Percentiles rank a stretch among this genome's conserved stretches.
Evolutionary conservation across 2,888 invertebrate genomes (phyloP).

Genomic region (Dynastes hyllus): DNA sequence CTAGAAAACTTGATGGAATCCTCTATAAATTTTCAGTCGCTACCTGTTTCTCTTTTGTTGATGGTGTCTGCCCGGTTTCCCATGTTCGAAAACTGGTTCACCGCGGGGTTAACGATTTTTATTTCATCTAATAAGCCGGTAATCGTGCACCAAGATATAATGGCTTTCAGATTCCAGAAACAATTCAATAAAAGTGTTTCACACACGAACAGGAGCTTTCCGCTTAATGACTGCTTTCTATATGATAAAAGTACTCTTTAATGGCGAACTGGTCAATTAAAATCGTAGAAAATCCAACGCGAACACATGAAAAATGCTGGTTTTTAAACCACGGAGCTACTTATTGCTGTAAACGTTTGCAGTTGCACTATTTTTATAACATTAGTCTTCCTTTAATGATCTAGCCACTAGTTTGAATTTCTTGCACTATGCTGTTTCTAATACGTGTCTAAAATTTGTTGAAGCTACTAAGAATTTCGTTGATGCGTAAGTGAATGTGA

Average conservation of each 20-base stretch:
- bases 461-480: no score
- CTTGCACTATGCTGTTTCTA: no score
- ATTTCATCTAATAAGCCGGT: conserved; percentile 39
- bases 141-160: conserved; percentile 35
- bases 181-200: conserved; percentile 40
- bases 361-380: background rate
- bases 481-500: no score
- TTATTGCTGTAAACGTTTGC: background rate
- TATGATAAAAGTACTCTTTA: conserved; percentile 12
- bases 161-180: conserved; percentile 30
- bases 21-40: conserved; percentile 17
- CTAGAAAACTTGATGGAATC: background rate
- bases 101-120: conserved; percentile 44
- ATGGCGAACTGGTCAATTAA: conserved; percentile 6
- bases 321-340: background rate
- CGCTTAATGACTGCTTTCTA: conserved; percentile 15
- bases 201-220: conserved; percentile 2
- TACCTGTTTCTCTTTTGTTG: conserved; percentile 18
- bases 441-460: no score
- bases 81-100: conserved; percentile 44
- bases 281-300: conserved; percentile 7
- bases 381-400: no score
- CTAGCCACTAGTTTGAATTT: no score
- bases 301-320: background rate
- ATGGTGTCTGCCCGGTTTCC: conserved; percentile 30